phyloP scores from a whole-genome alignment of 2,113 vertebrate species.

The Lycaon pictus region DNA sequence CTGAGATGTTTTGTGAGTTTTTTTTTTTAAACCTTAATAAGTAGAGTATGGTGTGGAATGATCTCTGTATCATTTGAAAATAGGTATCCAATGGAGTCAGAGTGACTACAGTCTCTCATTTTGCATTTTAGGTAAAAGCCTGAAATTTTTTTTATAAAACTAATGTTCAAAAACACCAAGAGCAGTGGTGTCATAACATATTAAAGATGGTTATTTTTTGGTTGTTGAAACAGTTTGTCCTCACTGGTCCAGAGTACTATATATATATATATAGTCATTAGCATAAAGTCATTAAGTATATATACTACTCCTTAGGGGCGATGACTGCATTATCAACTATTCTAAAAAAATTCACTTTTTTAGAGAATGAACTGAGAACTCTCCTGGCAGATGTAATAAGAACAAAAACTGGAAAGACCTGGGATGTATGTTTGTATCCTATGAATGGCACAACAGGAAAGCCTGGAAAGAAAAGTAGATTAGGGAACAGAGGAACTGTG shows the following conservation, averaged over 20 bases:
- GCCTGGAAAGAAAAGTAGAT: not conserved
- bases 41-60: not conserved
- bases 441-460: not conserved
- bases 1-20: not conserved
- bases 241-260: not conserved
- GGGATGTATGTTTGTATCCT: not conserved
- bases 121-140: not conserved
- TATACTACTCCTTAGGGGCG: not conserved
- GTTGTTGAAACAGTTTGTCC: not conserved
- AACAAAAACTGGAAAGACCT: not conserved
- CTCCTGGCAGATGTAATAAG: not conserved
- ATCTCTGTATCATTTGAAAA: not conserved
- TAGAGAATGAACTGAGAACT: not conserved
- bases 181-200: not conserved
- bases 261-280: too few species aligned
- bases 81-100: not conserved
- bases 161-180: not conserved
- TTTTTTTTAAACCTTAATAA: not conserved
- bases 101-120: not conserved
- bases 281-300: not conserved
- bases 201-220: not conserved
- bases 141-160: not conserved
- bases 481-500: too few species aligned
- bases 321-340: constrained; percentile 5
- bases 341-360: not conserved